A percentile compares a stretch with the other conserved stretches of the same genome.
phyloP scores from a whole-genome alignment of 1,140 invertebrate genomes.

The Leguminivora glycinivorella region DNA sequence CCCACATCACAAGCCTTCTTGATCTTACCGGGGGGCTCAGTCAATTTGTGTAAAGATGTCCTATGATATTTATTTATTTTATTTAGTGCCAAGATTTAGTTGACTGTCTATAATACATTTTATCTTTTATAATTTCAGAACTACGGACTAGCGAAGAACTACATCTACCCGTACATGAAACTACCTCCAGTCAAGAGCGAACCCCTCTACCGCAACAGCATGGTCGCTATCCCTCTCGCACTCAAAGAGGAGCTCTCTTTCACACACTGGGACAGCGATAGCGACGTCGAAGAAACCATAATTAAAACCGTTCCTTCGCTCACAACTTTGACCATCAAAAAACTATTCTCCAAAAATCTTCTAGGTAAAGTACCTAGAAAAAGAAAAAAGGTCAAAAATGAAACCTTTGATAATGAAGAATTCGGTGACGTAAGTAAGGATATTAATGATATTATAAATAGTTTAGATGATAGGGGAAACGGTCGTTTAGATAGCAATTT shows the following conservation, averaged over 20 bases:
- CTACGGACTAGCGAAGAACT: slow-evolving; percentile 49
- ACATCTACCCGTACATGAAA: slow-evolving; percentile 52
- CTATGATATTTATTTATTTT: too few relatives aligned
- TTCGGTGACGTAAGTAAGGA: slow-evolving; percentile 37
- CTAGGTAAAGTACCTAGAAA: slow-evolving; percentile 58
- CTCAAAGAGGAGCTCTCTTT: slow-evolving; percentile 47
- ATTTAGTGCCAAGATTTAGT: too few relatives aligned
- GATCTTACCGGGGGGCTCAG: too few relatives aligned
- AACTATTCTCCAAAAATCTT: slow-evolving; percentile 49
- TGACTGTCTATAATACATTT: too few relatives aligned
- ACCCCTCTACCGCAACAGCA: slow-evolving; percentile 36
- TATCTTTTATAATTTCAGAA: slow-evolving; percentile 50
- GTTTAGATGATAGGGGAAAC: slow-evolving; percentile 38
- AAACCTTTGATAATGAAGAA: slow-evolving; percentile 43
- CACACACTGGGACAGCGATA: slow-evolving; percentile 58
- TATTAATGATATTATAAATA: slow-evolving; percentile 49
- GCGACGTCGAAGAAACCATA: slow-evolving; percentile 34
- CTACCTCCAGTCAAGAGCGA: slow-evolving; percentile 41
- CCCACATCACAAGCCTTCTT: too few relatives aligned
- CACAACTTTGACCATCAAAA: slow-evolving; percentile 45
- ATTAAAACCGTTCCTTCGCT: slow-evolving; percentile 40
- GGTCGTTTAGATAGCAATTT: not conserved
- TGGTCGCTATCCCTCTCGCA: slow-evolving; percentile 56
- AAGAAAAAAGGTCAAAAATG: slow-evolving; percentile 47
- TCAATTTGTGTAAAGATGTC: too few relatives aligned